A percentile compares a stretch with the other conserved stretches of the same genome.
These are phyloP conservation scores for Scelioninae gen. 1 DNA, from an alignment of 2,888 invertebrate genomes.

Conservation along the genomic window DNA sequence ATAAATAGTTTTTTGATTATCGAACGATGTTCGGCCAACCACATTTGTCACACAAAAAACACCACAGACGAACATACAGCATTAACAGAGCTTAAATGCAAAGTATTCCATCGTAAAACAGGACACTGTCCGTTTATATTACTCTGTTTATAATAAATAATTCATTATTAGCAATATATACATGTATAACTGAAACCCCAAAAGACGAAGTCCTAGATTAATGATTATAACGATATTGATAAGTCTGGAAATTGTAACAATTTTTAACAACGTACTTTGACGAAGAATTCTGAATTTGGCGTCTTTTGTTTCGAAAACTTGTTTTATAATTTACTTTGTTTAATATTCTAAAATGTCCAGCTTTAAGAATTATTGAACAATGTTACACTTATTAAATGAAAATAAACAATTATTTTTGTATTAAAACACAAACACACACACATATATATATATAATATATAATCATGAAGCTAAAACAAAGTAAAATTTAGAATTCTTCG, in stretches of 20 bases:
- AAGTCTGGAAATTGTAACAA: constrained; percentile 59
- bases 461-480: background rate
- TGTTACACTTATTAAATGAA: too few species aligned
- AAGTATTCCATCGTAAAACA: constrained; percentile 80
- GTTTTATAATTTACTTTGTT: background rate
- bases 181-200: constrained; percentile 62
- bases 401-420: too few species aligned
- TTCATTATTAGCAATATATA: constrained; percentile 64
- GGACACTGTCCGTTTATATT: constrained; percentile 79
- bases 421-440: too few species aligned
- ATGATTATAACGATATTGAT: constrained; percentile 55
- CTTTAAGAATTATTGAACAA: too few species aligned
- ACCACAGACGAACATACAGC: constrained; percentile 49
- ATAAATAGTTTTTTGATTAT: background rate
- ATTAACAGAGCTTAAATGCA: constrained; percentile 78
- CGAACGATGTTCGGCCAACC: constrained; percentile 24
- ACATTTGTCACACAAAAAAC: constrained; percentile 25
- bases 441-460: too few species aligned
- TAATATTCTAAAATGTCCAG: background rate
- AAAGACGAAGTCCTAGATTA: constrained; percentile 59
- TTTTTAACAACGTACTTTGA: constrained; percentile 37
- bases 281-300: constrained; percentile 49
- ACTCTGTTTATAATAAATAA: constrained; percentile 65
- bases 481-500: constrained; percentile 52
- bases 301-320: background rate